phyloP scores from a whole-genome alignment of 2,113 vertebrate genomes.

The Pseudorasbora parva region DNA sequence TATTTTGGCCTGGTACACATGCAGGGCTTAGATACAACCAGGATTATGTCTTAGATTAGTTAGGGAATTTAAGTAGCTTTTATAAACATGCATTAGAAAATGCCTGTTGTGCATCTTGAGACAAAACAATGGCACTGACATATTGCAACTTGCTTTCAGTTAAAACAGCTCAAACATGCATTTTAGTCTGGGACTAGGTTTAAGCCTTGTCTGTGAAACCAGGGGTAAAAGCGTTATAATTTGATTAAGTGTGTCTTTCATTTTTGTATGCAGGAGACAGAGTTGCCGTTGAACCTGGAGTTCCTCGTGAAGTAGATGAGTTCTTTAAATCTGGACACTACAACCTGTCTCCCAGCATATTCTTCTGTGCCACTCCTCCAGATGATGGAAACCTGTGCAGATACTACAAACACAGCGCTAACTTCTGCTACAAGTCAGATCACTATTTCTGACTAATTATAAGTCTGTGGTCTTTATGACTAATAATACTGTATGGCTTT shows the following conservation, averaged over 20 bases:
- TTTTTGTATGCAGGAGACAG: constrained; percentile 82
- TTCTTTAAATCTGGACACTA: constrained; percentile 90
- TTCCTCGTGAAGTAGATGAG: constrained; percentile 86
- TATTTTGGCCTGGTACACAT: too few species aligned
- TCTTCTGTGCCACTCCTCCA: constrained; percentile 94
- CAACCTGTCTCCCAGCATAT: constrained; percentile 91
- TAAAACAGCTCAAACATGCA: too few species aligned
- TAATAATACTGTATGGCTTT: neutral
- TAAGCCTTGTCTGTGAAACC: too few species aligned
- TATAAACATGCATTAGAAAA: too few species aligned
- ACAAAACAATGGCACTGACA: too few species aligned
- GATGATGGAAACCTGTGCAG: constrained; percentile 91
- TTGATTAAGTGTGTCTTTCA: neutral
- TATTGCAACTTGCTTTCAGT: too few species aligned
- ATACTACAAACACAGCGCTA: constrained; percentile 89
- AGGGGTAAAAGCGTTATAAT: neutral
- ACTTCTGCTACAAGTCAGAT: constrained; percentile 96
- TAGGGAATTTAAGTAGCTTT: too few species aligned
- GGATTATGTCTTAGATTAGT: too few species aligned
- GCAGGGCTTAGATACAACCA: too few species aligned
- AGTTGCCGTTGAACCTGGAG: constrained; percentile 92
- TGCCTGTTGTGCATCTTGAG: too few species aligned
- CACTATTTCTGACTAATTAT: neutral
- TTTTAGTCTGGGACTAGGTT: too few species aligned
- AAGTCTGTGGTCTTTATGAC: neutral